phyloP scores from a whole-genome alignment of 2,797 vertebrate genomes.

The Pipistrellus pipistrellus region DNA sequence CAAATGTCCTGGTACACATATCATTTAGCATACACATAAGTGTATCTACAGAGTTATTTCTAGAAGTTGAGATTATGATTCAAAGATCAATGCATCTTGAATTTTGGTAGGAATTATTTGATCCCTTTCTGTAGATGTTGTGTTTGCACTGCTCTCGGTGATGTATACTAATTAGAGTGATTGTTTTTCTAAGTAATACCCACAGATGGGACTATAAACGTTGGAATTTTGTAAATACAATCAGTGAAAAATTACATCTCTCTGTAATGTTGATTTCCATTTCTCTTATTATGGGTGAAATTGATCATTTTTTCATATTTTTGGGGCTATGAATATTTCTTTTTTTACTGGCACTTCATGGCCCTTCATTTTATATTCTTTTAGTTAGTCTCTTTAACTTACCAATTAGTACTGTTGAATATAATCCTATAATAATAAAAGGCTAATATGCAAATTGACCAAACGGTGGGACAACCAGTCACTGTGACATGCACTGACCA shows the following conservation, averaged over 20 bases:
- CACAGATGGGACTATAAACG: not conserved
- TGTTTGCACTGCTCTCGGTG: not conserved
- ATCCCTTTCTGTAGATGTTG: fast-evolving
- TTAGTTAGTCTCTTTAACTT: not conserved
- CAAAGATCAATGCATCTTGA: not conserved
- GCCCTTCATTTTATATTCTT: not conserved
- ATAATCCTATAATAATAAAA: not conserved
- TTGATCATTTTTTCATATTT: not conserved
- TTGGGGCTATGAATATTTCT: not conserved
- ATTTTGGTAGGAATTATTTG: not conserved
- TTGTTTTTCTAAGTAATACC: not conserved
- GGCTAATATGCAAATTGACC: too few species aligned
- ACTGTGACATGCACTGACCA: too few species aligned
- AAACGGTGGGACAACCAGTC: too few species aligned
- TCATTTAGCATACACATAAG: fast-evolving
- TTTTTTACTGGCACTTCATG: not conserved
- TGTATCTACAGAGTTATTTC: not conserved
- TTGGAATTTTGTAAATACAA: not conserved
- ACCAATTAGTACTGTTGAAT: not conserved
- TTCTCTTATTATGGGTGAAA: not conserved
- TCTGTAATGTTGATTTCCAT: not conserved
- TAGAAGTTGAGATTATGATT: not conserved
- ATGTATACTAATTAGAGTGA: not conserved
- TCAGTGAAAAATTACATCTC: not conserved
- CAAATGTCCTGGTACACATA: too few species aligned